phyloP scores from a whole-genome alignment of 2,797 vertebrate species.

The Orestias chungarensis region DNA sequence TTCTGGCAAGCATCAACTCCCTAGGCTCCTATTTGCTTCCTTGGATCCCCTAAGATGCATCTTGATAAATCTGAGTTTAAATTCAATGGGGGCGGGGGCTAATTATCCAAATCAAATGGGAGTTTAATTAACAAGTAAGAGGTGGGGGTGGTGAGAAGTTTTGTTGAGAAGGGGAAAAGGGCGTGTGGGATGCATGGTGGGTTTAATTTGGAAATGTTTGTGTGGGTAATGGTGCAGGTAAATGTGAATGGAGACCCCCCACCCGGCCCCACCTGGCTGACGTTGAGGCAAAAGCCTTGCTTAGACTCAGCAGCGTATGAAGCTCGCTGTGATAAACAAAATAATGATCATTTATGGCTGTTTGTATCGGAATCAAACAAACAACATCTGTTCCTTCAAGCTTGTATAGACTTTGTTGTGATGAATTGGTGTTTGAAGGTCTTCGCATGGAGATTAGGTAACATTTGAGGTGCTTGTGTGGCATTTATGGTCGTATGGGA shows the following conservation, averaged over 20 bases:
- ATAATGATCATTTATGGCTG: slow-evolving; percentile 51
- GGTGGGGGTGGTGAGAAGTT: slow-evolving; percentile 5
- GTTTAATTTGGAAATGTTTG: slow-evolving; percentile 46
- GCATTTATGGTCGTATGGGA: not conserved
- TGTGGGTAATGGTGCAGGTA: slow-evolving; percentile 40
- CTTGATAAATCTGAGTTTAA: slow-evolving; percentile 5
- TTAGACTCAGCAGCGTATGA: slow-evolving; percentile 18
- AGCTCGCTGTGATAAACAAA: slow-evolving; percentile 12
- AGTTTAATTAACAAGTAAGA: slow-evolving; percentile 33
- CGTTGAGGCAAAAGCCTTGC: slow-evolving; percentile 24
- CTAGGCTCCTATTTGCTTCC: slow-evolving; percentile 9
- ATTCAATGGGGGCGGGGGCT: slow-evolving; percentile 25
- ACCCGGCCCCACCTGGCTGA: slow-evolving; percentile 24
- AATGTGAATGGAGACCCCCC: slow-evolving; percentile 30
- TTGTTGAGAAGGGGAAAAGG: slow-evolving; percentile 19
- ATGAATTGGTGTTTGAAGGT: slow-evolving; percentile 5
- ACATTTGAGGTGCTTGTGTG: not conserved
- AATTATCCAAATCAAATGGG: slow-evolving; percentile 38
- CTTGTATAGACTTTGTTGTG: slow-evolving; percentile 1
- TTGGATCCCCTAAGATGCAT: slow-evolving; percentile 6
- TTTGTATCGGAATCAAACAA: slow-evolving; percentile 36
- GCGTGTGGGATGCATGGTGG: not conserved
- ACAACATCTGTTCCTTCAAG: slow-evolving; percentile 47
- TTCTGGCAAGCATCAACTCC: not conserved
- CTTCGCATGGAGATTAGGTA: not conserved